Evolutionary conservation across 2,888 invertebrate genomes (phyloP).

Genomic region (Cheilosia urbana): DNA sequence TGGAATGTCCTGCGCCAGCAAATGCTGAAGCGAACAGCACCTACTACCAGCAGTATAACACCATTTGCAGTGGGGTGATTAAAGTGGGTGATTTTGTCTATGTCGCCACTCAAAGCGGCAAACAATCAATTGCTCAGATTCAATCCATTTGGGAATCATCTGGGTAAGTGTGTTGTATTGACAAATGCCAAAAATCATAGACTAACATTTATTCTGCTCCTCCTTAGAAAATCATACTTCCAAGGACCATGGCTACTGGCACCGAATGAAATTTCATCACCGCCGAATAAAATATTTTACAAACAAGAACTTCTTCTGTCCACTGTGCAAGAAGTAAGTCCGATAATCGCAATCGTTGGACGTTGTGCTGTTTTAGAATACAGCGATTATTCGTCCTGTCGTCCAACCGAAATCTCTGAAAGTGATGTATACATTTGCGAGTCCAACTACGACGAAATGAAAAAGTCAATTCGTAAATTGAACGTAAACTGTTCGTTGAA

Average conservation of each 20-base stretch:
- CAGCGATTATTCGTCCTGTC: slow-evolving; percentile 94
- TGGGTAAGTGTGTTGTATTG: slow-evolving; percentile 63
- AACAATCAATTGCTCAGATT: slow-evolving; percentile 96
- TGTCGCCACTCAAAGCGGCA: slow-evolving; percentile 94
- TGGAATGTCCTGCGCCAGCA: slow-evolving; percentile 88
- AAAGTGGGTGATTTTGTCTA: slow-evolving; percentile 98
- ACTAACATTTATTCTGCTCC: neutral
- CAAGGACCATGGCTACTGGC: slow-evolving; percentile 97
- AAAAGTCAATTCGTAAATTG: slow-evolving; percentile 89
- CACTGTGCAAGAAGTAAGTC: slow-evolving; percentile 95
- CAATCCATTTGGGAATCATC: slow-evolving; percentile 97
- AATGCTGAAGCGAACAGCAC: slow-evolving; percentile 91
- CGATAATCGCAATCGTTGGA: slow-evolving; percentile 94
- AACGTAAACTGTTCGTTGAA: slow-evolving; percentile 88
- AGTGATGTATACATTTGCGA: slow-evolving; percentile 96
- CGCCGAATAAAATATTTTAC: slow-evolving; percentile 92
- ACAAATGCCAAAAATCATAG: neutral
- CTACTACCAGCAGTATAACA: slow-evolving; percentile 97
- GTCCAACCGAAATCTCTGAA: slow-evolving; percentile 97
- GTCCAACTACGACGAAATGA: slow-evolving; percentile 94
- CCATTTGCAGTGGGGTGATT: slow-evolving; percentile 91
- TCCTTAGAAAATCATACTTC: slow-evolving; percentile 94
- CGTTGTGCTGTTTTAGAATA: slow-evolving; percentile 96
- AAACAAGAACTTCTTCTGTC: slow-evolving; percentile 97
- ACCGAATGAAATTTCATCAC: slow-evolving; percentile 92